Percentiles rank a stretch among this genome's conserved stretches.
Conservation (phyloP, 2,888 invertebrate species). For the Ephialtes manifestator region DNA sequence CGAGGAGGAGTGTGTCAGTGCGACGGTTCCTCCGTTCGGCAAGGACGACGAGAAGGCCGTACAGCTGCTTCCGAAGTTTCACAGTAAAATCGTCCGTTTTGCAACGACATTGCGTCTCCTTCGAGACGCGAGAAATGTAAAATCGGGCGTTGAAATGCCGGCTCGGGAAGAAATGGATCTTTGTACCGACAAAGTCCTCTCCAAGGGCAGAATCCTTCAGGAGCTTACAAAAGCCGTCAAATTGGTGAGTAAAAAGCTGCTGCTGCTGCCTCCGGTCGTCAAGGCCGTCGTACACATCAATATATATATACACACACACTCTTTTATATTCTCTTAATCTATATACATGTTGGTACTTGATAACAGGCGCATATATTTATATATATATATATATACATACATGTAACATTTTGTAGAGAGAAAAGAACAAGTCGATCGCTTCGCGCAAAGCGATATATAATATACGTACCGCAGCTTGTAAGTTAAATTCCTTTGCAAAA, state of each 20-base stretch:
- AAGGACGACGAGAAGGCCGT: constrained; percentile 37
- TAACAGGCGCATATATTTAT: background rate
- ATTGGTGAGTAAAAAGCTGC: constrained; percentile 80
- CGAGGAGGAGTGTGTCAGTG: constrained; percentile 60
- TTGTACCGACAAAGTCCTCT: constrained; percentile 84
- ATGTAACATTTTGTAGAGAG: background rate
- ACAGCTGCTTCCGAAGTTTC: constrained; percentile 38
- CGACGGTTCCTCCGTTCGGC: constrained; percentile 60
- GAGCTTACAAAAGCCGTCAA: constrained; percentile 85
- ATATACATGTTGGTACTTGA: constrained; percentile 6
- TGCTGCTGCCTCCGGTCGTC: constrained; percentile 57
- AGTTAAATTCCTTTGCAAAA: background rate
- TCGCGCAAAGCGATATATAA: background rate
- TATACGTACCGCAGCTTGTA: background rate
- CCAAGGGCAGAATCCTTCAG: constrained; percentile 84
- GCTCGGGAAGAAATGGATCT: constrained; percentile 83
- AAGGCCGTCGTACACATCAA: constrained; percentile 61
- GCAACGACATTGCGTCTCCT: constrained; percentile 53
- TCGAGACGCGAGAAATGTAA: constrained; percentile 76
- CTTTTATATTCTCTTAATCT: background rate
- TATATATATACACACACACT: constrained; percentile 23
- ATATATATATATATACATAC: background rate
- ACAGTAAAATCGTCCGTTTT: constrained; percentile 52
- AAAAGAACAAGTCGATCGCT: background rate
- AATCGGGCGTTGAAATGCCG: constrained; percentile 78